Evolutionary conservation across 1,140 invertebrate species (phyloP).

Genomic region (Propsilocerus akamusi): DNA sequence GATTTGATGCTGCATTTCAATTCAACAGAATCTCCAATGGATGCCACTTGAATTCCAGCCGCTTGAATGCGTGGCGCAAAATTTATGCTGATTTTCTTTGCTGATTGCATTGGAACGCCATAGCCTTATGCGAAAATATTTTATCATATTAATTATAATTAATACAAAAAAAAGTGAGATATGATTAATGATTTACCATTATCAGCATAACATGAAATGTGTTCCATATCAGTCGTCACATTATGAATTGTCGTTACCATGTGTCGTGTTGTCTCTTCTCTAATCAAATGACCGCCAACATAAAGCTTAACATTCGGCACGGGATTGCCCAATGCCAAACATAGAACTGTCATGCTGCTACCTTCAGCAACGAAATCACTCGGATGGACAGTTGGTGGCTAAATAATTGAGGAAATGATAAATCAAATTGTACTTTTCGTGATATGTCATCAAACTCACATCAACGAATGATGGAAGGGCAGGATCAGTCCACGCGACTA

Average conservation of each 20-base stretch:
- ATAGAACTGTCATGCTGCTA: constrained; percentile 63
- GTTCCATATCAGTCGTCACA: constrained; percentile 61
- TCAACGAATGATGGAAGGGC: constrained; percentile 69
- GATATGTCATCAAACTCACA: constrained; percentile 26
- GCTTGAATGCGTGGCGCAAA: constrained; percentile 55
- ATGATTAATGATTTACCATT: constrained; percentile 38
- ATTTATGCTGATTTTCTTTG: constrained; percentile 52
- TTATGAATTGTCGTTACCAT: constrained; percentile 67
- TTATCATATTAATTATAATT: too few species aligned
- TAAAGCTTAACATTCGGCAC: constrained; percentile 65
- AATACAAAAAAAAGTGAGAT: too few species aligned
- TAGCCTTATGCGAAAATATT: constrained; percentile 20
- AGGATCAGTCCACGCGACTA: constrained; percentile 70
- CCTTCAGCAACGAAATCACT: constrained; percentile 63
- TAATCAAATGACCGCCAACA: constrained; percentile 40
- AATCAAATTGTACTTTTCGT: background rate
- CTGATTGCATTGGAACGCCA: constrained; percentile 63
- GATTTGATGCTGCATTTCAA: constrained; percentile 57
- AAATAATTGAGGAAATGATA: constrained; percentile 12
- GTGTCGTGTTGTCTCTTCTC: constrained; percentile 55
- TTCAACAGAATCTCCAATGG: constrained; percentile 46
- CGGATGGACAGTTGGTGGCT: constrained; percentile 65
- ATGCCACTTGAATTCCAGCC: constrained; percentile 50
- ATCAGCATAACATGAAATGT: constrained; percentile 67
- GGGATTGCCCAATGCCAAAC: constrained; percentile 62